These are phyloP conservation scores for Dascillus cervinus DNA, from an alignment of 2,888 invertebrate genomes.

Conservation along the genomic window DNA sequence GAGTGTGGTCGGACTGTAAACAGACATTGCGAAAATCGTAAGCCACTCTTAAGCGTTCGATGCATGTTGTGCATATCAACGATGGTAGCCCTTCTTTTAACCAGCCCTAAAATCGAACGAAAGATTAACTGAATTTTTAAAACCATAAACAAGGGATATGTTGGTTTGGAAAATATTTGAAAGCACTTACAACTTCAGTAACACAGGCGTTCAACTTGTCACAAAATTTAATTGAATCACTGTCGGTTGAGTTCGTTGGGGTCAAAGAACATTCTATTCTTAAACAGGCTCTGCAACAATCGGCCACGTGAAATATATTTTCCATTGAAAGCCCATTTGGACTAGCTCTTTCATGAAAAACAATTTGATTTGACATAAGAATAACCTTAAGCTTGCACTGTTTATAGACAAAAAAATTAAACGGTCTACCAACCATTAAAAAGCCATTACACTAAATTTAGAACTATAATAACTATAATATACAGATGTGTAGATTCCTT, in stretches of 20 bases:
- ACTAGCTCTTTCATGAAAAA: constrained; percentile 19
- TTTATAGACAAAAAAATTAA: constrained; percentile 17
- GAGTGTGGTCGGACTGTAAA: constrained; percentile 33
- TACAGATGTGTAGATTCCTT: no score
- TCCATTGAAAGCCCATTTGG: constrained; percentile 25
- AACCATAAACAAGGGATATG: neutral
- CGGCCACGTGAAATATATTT: constrained; percentile 30
- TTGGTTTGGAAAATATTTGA: neutral
- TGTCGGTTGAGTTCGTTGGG: constrained; percentile 31
- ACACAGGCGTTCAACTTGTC: constrained; percentile 36
- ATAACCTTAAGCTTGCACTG: constrained; percentile 19
- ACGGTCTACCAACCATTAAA: constrained; percentile 5
- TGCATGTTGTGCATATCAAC: constrained; percentile 34
- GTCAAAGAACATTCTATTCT: constrained; percentile 35
- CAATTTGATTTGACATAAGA: constrained; percentile 25
- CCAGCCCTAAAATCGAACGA: constrained; percentile 27
- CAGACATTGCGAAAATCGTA: constrained; percentile 36
- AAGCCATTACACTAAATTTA: neutral
- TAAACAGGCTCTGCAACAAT: constrained; percentile 37
- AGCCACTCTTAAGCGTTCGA: constrained; percentile 33
- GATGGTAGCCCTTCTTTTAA: constrained; percentile 33
- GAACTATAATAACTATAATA: no score
- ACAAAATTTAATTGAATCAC: constrained; percentile 34
- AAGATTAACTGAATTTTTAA: neutral
- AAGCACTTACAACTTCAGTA: constrained; percentile 34